Conservation (phyloP, 2,113 vertebrate species). For the Ranitomeya imitator region DNA sequence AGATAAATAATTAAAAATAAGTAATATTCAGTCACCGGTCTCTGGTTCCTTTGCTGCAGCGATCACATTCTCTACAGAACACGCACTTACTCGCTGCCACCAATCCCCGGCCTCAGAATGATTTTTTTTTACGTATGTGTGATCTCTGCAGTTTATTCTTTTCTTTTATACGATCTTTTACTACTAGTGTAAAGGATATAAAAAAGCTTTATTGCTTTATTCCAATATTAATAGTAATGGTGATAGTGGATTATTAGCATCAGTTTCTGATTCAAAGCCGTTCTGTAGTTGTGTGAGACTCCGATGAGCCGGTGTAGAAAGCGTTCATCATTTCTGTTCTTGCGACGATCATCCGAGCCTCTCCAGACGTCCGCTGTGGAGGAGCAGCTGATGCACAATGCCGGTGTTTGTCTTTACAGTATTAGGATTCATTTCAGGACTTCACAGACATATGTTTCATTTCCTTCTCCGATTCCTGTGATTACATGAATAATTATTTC, state of each 20-base stretch:
- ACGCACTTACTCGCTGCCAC: too few species aligned
- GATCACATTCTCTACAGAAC: too few species aligned
- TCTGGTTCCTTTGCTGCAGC: too few species aligned
- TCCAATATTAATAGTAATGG: too few species aligned
- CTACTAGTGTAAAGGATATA: too few species aligned
- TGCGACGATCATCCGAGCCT: neutral
- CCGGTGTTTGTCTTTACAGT: neutral
- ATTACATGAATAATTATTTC: constrained; percentile 30
- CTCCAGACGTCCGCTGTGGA: neutral
- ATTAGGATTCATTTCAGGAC: constrained; percentile 17
- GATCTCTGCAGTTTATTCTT: too few species aligned
- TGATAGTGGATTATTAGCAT: neutral
- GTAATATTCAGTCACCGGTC: too few species aligned
- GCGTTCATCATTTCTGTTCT: neutral
- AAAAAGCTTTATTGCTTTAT: too few species aligned
- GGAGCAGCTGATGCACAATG: neutral
- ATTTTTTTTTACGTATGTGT: too few species aligned
- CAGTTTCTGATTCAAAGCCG: neutral
- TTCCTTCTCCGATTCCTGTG: constrained; percentile 13
- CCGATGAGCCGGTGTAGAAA: neutral
- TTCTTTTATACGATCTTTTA: too few species aligned
- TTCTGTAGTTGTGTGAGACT: neutral
- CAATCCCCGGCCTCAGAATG: too few species aligned
- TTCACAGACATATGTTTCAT: constrained; percentile 28
- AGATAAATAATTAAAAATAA: too few species aligned